Evolutionary conservation across 2,113 vertebrate species (phyloP).

Genomic region (Microcebus jonahi): DNA sequence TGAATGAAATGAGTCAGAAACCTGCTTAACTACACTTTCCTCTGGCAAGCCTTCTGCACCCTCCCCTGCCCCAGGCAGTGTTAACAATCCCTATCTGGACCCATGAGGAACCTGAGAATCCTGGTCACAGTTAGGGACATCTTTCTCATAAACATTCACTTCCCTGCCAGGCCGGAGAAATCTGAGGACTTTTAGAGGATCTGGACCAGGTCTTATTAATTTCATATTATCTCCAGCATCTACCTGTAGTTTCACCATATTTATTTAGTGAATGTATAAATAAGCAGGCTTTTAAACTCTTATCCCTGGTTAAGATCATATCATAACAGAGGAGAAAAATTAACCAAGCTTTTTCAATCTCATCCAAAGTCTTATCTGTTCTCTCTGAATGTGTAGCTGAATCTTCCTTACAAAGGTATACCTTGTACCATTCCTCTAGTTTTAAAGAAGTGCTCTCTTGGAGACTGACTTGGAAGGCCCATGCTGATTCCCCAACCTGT

Average conservation of each 20-base stretch:
- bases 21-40: background rate
- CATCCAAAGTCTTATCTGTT: slow-evolving; percentile 40
- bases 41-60: background rate
- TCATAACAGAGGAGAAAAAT: slow-evolving; percentile 32
- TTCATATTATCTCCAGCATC: background rate
- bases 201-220: background rate
- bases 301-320: slow-evolving; percentile 6
- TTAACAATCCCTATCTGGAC: background rate
- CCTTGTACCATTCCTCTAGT: background rate
- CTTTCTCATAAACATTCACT: background rate
- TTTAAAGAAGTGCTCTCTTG: slow-evolving; percentile 50
- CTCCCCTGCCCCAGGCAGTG: too few relatives aligned
- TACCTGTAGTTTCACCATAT: background rate
- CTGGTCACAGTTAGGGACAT: background rate
- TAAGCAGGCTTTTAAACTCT: background rate
- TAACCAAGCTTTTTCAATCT: slow-evolving; percentile 2
- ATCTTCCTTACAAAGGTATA: slow-evolving; percentile 13
- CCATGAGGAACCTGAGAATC: background rate
- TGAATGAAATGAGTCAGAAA: background rate
- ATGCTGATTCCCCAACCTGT: slow-evolving; percentile 73
- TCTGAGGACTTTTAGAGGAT: slow-evolving; percentile 2
- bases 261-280: slow-evolving; percentile 30
- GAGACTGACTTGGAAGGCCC: slow-evolving; percentile 56
- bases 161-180: background rate
- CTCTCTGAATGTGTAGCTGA: slow-evolving; percentile 8